phyloP scores from a whole-genome alignment of 2,888 invertebrate species.

The Tetramorium bicarinatum region DNA sequence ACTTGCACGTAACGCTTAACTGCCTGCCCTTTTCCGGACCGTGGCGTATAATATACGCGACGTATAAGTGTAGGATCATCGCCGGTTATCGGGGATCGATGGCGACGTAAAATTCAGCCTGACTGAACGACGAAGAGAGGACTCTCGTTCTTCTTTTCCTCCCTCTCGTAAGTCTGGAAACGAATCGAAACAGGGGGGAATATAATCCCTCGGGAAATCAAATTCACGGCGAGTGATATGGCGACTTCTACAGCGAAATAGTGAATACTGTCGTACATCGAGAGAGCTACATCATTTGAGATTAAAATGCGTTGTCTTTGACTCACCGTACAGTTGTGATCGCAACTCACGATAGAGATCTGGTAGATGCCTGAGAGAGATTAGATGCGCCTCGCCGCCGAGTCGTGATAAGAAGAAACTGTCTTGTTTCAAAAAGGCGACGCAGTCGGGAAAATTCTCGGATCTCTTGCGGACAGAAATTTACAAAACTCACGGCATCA shows the following conservation, averaged over 20 bases:
- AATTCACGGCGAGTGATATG: not conserved
- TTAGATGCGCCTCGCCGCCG: not conserved
- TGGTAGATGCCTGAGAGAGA: constrained; percentile 2
- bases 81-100: constrained; percentile 1
- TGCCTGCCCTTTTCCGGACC: not conserved
- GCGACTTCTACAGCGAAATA: not conserved
- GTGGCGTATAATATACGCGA: not conserved
- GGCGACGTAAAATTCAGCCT: not conserved
- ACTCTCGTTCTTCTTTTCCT: not conserved
- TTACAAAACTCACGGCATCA: constrained; percentile 80
- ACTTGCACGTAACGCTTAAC: constrained; percentile 1
- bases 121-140: not conserved
- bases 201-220: not conserved
- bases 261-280: not conserved
- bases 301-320: constrained; percentile 6
- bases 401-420: constrained; percentile 24
- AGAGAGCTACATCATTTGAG: not conserved
- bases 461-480: constrained; percentile 26
- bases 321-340: not conserved
- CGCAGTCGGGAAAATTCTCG: not conserved
- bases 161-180: not conserved
- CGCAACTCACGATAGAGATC: constrained; percentile 9
- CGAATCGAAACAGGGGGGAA: not conserved
- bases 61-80: not conserved
- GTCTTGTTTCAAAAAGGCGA: not conserved